Evolutionary conservation across 2,797 vertebrate genomes (phyloP).

Genomic region (Tenualosa ilisha): DNA sequence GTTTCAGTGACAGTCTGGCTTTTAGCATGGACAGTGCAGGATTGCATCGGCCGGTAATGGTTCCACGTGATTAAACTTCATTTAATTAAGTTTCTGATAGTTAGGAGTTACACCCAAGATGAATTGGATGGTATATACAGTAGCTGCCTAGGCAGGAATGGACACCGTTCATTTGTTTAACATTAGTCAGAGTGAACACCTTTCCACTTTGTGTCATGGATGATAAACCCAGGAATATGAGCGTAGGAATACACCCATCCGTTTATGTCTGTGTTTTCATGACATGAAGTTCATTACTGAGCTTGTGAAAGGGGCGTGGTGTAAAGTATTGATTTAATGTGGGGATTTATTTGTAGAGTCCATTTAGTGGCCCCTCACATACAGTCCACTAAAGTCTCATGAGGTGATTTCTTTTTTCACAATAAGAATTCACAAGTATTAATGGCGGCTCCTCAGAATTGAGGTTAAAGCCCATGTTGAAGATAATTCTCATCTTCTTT

Average conservation of each 20-base stretch:
- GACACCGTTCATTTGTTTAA: neutral
- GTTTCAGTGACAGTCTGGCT: neutral
- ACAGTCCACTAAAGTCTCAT: too few species aligned
- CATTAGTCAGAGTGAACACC: neutral
- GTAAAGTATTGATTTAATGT: too few species aligned
- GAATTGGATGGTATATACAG: neutral
- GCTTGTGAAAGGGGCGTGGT: too few species aligned
- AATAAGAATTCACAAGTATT: too few species aligned
- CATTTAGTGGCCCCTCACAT: too few species aligned
- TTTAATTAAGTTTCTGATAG: constrained; percentile 19
- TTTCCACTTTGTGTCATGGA: neutral
- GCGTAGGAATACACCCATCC: neutral
- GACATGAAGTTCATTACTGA: too few species aligned
- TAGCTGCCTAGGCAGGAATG: neutral
- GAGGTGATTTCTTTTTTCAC: too few species aligned
- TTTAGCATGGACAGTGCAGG: constrained; percentile 20
- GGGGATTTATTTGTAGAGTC: too few species aligned
- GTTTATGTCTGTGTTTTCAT: neutral
- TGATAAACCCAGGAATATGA: neutral
- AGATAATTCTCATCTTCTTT: too few species aligned
- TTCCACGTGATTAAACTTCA: neutral
- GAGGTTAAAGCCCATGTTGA: too few species aligned
- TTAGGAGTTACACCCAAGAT: neutral
- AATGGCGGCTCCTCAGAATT: too few species aligned
- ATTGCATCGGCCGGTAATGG: neutral